Evolutionary conservation across 1,140 invertebrate species (phyloP), one percentile per base, ranked within the genome.

Genomic region (Acromyrmex heyeri): DNA sequence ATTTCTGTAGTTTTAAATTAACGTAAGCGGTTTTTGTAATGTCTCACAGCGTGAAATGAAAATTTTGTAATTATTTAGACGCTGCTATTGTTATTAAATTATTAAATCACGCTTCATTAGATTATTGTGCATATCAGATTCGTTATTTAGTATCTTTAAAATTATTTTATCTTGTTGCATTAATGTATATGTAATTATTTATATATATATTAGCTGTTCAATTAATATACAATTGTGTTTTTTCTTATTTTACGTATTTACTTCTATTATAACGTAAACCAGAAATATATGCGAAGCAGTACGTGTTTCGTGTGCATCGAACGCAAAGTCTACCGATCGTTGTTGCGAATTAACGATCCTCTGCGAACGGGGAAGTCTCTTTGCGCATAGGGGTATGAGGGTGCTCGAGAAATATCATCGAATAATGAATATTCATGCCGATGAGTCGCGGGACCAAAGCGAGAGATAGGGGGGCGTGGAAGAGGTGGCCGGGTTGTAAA

Each of bases 381-480:
- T 86, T 87, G 85, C 81, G 88, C 86, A 85, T 50, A 82, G 89
- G 91, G 24, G 62, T 38, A 87, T 86, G 86, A 81, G 87, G 89
- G 86, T 88, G 90, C 85, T 88, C 92, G 94, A 94, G 95, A 95
- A 95, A 95, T 95, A 95, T 95, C 95, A 95, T 95, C 94, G 93
- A 95, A 95, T 94, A 94, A 95, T 95, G 94, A 95, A 95, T 95
- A 95, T 95, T 95, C 94, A 95, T 95, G 94, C 91, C 93, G 94
- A 95, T 95, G 94, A 95, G 94, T 95, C 93, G 94, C 92, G 92
- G 92, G 93, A 93, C 91, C 91, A 91, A 88, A 90, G 90, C 87
- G 89, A 92, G 92, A 94, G 92, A 93, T 93, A 90, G 92, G 93
- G 91, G 1, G 18, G 7, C 10, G 12, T 76, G 79, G 90, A 92